Percentiles rank a stretch among this genome's conserved stretches.
Conservation (phyloP, 2,888 invertebrate species). For the Drosophila histrio region DNA sequence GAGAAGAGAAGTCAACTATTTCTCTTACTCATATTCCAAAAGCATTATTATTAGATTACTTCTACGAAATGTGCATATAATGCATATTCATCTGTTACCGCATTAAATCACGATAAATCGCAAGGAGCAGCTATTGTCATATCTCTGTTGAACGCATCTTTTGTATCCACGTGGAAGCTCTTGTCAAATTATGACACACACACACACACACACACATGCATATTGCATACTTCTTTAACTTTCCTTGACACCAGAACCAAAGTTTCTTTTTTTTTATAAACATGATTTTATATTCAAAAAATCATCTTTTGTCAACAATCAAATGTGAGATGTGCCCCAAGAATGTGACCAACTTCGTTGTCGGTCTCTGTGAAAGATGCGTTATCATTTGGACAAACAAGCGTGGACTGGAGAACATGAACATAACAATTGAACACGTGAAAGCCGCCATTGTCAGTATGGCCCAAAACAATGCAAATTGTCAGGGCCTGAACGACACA, state of each 20-base stretch:
- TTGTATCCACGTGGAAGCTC: background rate
- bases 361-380: conserved; percentile 50
- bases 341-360: conserved; percentile 27
- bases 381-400: conserved; percentile 40
- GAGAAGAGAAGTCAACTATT: no score
- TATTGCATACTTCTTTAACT: background rate
- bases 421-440: conserved; percentile 27
- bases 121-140: background rate
- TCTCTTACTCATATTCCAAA: no score
- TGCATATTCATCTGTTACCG: background rate
- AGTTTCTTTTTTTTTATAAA: background rate
- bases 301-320: conserved; percentile 28
- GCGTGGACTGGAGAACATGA: background rate
- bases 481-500: conserved; percentile 18
- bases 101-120: background rate
- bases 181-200: conserved; percentile 4
- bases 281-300: conserved; percentile 28
- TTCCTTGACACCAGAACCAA: background rate
- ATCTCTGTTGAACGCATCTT: conserved; percentile 2
- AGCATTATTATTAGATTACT: no score
- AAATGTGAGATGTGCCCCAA: conserved; percentile 54
- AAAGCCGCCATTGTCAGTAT: conserved; percentile 36
- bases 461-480: background rate
- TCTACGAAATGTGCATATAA: no score
- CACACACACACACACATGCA: background rate